A percentile compares a stretch with the other conserved stretches of the same genome.
phyloP scores from a whole-genome alignment of 2,797 vertebrate species.

The Capromys pilorides region DNA sequence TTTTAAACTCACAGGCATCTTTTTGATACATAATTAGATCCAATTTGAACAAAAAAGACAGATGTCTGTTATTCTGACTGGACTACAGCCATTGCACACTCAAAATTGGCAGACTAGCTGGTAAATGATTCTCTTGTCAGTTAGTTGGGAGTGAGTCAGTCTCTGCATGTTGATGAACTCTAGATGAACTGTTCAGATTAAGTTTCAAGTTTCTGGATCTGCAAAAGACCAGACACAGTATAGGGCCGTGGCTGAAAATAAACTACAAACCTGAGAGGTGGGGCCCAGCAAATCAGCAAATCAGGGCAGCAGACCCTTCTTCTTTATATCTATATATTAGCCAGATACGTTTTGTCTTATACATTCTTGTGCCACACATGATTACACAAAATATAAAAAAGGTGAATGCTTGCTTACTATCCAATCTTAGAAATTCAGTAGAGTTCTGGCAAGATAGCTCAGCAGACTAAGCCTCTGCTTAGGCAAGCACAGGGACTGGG shows the following conservation, averaged over 20 bases:
- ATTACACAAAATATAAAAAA: neutral
- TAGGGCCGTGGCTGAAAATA: constrained; percentile 64
- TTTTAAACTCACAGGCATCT: constrained; percentile 53
- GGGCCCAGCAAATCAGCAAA: neutral
- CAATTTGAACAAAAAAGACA: constrained; percentile 54
- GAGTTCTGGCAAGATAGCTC: neutral
- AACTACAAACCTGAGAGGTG: constrained; percentile 27
- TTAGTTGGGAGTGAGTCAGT: constrained; percentile 72
- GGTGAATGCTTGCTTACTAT: neutral
- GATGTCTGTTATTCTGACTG: constrained; percentile 54
- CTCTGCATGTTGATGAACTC: constrained; percentile 69
- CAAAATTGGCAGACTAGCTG: constrained; percentile 37
- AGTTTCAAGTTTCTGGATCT: constrained; percentile 71
- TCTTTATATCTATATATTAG: neutral
- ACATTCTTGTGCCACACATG: neutral
- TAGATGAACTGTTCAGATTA: constrained; percentile 69
- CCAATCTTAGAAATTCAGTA: neutral
- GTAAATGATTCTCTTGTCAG: constrained; percentile 67
- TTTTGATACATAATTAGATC: constrained; percentile 66
- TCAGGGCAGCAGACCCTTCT: neutral
- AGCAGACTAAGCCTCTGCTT: too few relatives aligned
- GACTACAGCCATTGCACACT: neutral
- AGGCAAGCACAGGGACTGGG: too few relatives aligned
- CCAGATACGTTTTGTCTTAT: neutral
- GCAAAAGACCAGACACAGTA: constrained; percentile 50